Percentiles rank a stretch among this genome's conserved stretches.
Evolutionary conservation across 2,797 vertebrate genomes (phyloP).

Genomic region (Clarias platycephalus): DNA sequence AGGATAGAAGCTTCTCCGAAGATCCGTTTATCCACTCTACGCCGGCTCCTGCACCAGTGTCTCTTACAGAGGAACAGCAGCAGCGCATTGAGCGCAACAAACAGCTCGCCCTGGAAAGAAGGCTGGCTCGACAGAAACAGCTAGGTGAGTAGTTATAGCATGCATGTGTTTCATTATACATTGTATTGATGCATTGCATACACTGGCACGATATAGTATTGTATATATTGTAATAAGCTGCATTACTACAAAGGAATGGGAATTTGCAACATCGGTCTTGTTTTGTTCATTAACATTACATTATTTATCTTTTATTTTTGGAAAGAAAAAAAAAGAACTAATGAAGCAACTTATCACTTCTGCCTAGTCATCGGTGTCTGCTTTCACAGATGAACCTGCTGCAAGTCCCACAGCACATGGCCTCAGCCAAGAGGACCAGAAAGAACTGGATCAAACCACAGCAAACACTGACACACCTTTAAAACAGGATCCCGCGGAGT

Average conservation of each 20-base stretch:
- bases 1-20: conserved; percentile 41
- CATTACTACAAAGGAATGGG: background rate
- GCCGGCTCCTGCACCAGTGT: conserved; percentile 55
- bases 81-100: conserved; percentile 84
- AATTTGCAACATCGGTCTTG: background rate
- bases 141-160: conserved; percentile 54
- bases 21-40: conserved; percentile 58
- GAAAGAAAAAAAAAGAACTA: background rate
- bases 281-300: background rate
- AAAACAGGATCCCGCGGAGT: conserved; percentile 44
- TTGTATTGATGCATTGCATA: background rate
- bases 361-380: conserved; percentile 51
- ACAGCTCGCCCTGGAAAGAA: conserved; percentile 82
- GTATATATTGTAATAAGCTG: background rate
- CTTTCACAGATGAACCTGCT: conserved; percentile 39
- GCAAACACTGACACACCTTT: conserved; percentile 27
- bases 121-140: conserved; percentile 77
- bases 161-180: background rate
- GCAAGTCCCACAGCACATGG: conserved; percentile 43
- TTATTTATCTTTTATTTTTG: background rate
- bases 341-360: background rate
- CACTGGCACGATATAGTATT: background rate
- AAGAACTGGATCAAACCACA: conserved; percentile 5
- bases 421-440: conserved; percentile 32
- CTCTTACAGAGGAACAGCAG: conserved; percentile 84